A percentile compares a stretch with the other conserved stretches of the same genome.
Evolutionary conservation across 2,797 vertebrate species (phyloP).

Genomic region (Galaxias olidus): DNA sequence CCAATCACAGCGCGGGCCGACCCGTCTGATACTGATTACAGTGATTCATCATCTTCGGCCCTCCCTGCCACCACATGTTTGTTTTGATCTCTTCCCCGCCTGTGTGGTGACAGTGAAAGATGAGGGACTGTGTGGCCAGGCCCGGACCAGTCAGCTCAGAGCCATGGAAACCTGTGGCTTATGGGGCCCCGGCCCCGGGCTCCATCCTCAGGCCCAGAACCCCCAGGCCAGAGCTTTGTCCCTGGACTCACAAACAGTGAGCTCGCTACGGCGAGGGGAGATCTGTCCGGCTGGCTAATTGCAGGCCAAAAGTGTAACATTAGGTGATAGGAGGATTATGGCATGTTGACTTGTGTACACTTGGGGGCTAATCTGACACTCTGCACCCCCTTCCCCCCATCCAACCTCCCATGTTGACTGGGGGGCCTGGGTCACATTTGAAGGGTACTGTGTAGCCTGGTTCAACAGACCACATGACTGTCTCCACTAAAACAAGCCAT

Average conservation of each 20-base stretch:
- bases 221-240: background rate
- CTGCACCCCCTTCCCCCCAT: constrained; percentile 61
- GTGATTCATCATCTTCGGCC: constrained; percentile 70
- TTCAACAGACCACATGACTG: constrained; percentile 61
- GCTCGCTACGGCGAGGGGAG: constrained; percentile 42
- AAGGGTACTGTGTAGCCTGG: constrained; percentile 60
- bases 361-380: constrained; percentile 69
- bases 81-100: constrained; percentile 76
- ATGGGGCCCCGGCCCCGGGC: constrained; percentile 20
- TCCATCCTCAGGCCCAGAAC: background rate
- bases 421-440: constrained; percentile 68
- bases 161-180: constrained; percentile 50
- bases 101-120: constrained; percentile 74
- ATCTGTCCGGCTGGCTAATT: constrained; percentile 65
- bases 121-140: constrained; percentile 67
- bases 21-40: constrained; percentile 65
- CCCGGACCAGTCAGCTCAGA: constrained; percentile 17
- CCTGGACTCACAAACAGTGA: constrained; percentile 25
- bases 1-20: constrained; percentile 44
- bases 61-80: constrained; percentile 73
- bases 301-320: constrained; percentile 73
- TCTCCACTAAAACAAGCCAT: constrained; percentile 69
- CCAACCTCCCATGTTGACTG: constrained; percentile 62
- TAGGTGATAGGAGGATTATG: constrained; percentile 72
- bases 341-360: constrained; percentile 76